A percentile compares a stretch with the other conserved stretches of the same genome.
Conservation (phyloP, 2,113 vertebrate genomes). For the Oncorhynchus clarkii region DNA sequence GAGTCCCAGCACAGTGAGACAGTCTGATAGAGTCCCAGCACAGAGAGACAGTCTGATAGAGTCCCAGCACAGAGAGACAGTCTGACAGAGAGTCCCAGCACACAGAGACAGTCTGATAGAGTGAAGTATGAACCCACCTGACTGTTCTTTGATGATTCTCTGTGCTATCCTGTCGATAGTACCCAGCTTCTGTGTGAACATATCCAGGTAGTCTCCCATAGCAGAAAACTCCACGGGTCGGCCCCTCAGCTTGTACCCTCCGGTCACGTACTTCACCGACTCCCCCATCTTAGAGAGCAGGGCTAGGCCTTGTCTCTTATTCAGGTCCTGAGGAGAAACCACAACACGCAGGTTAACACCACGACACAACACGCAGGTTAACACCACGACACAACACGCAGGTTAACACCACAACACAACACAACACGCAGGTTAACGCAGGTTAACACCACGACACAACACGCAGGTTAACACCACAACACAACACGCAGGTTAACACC, state of each 20-base stretch:
- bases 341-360: no score
- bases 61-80: no score
- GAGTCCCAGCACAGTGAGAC: background rate
- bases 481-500: no score
- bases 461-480: no score
- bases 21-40: background rate
- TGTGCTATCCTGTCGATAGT: conserved; percentile 97
- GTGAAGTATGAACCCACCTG: conserved; percentile 73
- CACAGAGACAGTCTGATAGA: background rate
- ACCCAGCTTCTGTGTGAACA: conserved; percentile 91
- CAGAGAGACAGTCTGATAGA: no score
- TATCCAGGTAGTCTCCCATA: conserved; percentile 92
- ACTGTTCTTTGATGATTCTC: conserved; percentile 93
- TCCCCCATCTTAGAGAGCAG: conserved; percentile 91
- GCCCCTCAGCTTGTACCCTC: conserved; percentile 90
- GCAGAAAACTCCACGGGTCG: conserved; percentile 89
- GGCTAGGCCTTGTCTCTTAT: conserved; percentile 93
- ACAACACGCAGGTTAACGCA: no score
- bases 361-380: no score
- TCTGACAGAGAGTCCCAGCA: no score
- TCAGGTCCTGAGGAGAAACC: conserved; percentile 81
- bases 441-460: no score
- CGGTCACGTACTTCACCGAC: conserved; percentile 91
- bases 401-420: no score
- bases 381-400: no score